Evolutionary conservation across 2,113 vertebrate species (phyloP).

Genomic region (Chloroceryle aenea): DNA sequence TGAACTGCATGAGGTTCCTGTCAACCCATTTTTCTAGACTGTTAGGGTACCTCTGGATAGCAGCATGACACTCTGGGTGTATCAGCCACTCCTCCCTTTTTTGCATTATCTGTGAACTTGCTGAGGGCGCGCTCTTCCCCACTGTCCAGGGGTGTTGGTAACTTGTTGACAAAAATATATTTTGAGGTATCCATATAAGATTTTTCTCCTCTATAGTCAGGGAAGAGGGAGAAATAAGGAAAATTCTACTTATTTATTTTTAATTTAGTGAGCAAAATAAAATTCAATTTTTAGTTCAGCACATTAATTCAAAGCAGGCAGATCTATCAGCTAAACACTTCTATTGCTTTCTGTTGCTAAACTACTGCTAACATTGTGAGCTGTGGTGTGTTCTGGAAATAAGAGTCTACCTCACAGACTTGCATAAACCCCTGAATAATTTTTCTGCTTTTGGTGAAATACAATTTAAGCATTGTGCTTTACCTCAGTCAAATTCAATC

Average conservation of each 20-base stretch:
- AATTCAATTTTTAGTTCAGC: neutral
- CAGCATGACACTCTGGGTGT: too few species aligned
- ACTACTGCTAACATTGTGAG: neutral
- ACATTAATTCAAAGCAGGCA: conserved; percentile 20
- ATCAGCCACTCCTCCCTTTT: too few species aligned
- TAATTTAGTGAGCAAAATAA: neutral
- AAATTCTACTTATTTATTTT: neutral
- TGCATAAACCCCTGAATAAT: neutral
- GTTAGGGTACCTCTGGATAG: too few species aligned
- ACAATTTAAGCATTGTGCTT: neutral
- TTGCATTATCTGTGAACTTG: neutral
- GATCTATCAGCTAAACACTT: conserved; percentile 24
- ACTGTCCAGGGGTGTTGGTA: neutral
- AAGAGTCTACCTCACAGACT: neutral
- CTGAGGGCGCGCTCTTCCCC: neutral
- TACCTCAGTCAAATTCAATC: neutral
- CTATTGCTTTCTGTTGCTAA: neutral
- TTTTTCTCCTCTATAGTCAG: neutral
- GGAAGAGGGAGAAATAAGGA: neutral
- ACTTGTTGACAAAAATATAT: neutral
- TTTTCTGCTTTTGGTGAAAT: neutral
- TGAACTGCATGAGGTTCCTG: neutral
- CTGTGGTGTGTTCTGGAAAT: neutral
- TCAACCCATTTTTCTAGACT: neutral
- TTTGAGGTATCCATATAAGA: neutral